Conservation (phyloP, 2,888 invertebrate species). For the Rhagonycha lutea region DNA sequence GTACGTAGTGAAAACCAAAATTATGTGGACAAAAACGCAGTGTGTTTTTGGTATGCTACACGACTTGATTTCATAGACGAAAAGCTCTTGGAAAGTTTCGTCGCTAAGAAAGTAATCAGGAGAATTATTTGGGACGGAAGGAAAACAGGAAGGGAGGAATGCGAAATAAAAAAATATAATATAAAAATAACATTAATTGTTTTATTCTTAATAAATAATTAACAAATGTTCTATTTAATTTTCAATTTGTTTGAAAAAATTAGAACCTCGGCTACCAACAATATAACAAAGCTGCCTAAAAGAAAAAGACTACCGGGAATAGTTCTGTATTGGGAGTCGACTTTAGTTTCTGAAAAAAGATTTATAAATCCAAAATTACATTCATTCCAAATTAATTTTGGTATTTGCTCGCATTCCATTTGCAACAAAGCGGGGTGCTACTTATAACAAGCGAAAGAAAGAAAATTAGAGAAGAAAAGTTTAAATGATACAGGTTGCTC, state of each 20-base stretch:
- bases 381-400: neutral
- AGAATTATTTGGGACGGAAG: too few species aligned
- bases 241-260: neutral
- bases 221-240: neutral
- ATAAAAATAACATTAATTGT: neutral
- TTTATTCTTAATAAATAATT: neutral
- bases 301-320: conserved; percentile 19
- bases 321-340: neutral
- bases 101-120: too few species aligned
- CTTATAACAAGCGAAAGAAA: neutral
- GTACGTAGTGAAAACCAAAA: neutral
- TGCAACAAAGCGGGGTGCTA: neutral
- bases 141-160: too few species aligned
- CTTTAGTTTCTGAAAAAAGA: conserved; percentile 1
- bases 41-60: too few species aligned
- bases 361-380: neutral
- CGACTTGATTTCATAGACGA: too few species aligned
- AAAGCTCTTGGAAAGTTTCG: too few species aligned
- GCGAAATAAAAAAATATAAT: too few species aligned
- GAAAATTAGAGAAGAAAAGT: neutral
- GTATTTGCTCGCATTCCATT: neutral
- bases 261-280: conserved; percentile 8
- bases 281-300: conserved; percentile 9
- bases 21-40: too few species aligned
- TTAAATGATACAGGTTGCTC: neutral